Evolutionary conservation across 2,797 vertebrate genomes (phyloP).

Genomic region (Ceryle rudis): DNA sequence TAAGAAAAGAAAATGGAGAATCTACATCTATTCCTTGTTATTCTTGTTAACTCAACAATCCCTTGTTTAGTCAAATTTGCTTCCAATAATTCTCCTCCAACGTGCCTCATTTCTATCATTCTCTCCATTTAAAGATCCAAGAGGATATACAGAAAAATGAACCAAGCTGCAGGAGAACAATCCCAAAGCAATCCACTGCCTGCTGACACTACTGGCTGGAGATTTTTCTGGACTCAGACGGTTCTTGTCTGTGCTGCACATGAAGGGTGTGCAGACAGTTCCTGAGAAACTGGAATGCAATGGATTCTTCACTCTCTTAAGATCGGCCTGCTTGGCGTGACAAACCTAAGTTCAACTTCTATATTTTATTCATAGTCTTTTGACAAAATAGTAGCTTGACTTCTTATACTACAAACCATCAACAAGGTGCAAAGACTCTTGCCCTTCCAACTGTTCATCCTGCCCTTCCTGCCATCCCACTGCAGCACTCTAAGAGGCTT

Average conservation of each 20-base stretch:
- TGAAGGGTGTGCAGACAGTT: rapidly evolving
- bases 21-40: neutral
- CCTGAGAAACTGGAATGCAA: neutral
- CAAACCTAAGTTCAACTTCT: neutral
- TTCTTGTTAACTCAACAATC: neutral
- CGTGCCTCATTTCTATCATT: neutral
- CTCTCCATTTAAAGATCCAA: neutral
- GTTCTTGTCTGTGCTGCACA: neutral
- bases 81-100: neutral
- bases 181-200: neutral
- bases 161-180: neutral
- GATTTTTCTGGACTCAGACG: neutral
- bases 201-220: rapidly evolving
- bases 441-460: neutral
- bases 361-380: neutral
- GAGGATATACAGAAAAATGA: neutral
- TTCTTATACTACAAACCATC: neutral
- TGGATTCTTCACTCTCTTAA: neutral
- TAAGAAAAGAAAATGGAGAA: neutral
- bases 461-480: neutral
- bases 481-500: neutral
- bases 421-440: neutral
- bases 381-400: neutral
- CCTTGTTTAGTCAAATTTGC: neutral
- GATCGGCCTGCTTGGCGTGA: neutral